Evolutionary conservation across 1,140 invertebrate species (phyloP).

Genomic region (Phymorhynchus buccinoides): DNA sequence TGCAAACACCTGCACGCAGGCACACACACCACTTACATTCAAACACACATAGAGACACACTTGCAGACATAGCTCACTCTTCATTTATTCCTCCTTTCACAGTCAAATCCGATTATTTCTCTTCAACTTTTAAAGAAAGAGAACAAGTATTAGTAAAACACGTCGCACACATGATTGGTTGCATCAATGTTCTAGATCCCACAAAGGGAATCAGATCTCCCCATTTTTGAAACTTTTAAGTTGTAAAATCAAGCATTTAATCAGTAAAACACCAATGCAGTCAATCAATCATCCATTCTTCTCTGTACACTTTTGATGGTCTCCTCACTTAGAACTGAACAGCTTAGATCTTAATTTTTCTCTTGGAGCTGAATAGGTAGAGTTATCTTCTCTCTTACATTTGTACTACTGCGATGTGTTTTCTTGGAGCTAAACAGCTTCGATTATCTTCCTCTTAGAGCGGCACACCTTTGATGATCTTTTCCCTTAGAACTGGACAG

Average conservation of each 20-base stretch:
- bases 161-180: constrained; percentile 9
- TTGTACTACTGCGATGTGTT: too few species aligned
- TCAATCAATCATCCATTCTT: not conserved
- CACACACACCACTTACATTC: not conserved
- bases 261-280: not conserved
- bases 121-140: not conserved
- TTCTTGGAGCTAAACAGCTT: too few species aligned
- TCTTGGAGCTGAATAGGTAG: too few species aligned
- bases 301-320: not conserved
- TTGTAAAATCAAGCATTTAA: not conserved
- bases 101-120: constrained; percentile 16
- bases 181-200: not conserved
- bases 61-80: not conserved
- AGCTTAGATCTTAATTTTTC: too few species aligned
- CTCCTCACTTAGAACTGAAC: not conserved
- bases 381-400: too few species aligned
- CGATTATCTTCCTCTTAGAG: too few species aligned
- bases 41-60: too few species aligned
- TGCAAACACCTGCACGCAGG: not conserved
- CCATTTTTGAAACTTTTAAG: not conserved
- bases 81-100: not conserved
- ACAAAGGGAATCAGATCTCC: not conserved
- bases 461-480: too few species aligned
- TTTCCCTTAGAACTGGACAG: too few species aligned
- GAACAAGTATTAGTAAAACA: not conserved